Evolutionary conservation across 2,888 invertebrate species (phyloP), one percentile per base, ranked within the genome.

Genomic region (Caenorhabditis sp.): DNA sequence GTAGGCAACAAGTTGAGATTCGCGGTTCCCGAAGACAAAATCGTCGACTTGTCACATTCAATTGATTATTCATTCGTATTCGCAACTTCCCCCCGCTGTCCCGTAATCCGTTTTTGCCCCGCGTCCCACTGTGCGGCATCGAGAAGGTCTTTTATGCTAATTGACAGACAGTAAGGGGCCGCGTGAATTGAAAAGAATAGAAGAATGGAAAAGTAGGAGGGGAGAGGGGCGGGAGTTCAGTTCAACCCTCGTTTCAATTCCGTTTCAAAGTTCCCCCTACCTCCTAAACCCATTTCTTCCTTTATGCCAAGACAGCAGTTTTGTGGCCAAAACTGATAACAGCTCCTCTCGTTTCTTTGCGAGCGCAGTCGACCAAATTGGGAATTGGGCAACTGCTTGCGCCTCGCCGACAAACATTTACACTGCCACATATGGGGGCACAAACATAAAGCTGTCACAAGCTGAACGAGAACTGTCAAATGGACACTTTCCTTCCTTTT

Each of bases 71-170:
- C 56, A 50, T 68, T 58, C 39, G 13, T 30, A 58, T 68, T 68
- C 68, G 68, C 68, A 68, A 68, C 68, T 68, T 70, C 59, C 45
- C 55, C 9, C 41, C 20, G 41, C 63, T 55, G 27, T 53, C 52
- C 17, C 52, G 59, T 59, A 70, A 70, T 70, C 70, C 70, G 53
- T 59, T 48, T 53, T 39, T 52, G 52, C 46, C 24, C 11, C 48
- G 48, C 56, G 58, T 73, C 72, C 72, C 52, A 73, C 72, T 73
- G 72, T 73, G 72, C 62, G 58, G n/a, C n/a, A n/a, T 17, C 24
- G 62, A 58, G 68, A 68, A 73, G 72, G 72, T 58, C 72, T 73
- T 73, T 73, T 70, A 73, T 73, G 72, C 72, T 73, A 73, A 73
- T 71, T 70, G 70, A 70, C 70, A 70, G 70, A 70, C 70, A 68